phyloP scores from a whole-genome alignment of 2,888 invertebrate genomes.

The Hyles lineata region DNA sequence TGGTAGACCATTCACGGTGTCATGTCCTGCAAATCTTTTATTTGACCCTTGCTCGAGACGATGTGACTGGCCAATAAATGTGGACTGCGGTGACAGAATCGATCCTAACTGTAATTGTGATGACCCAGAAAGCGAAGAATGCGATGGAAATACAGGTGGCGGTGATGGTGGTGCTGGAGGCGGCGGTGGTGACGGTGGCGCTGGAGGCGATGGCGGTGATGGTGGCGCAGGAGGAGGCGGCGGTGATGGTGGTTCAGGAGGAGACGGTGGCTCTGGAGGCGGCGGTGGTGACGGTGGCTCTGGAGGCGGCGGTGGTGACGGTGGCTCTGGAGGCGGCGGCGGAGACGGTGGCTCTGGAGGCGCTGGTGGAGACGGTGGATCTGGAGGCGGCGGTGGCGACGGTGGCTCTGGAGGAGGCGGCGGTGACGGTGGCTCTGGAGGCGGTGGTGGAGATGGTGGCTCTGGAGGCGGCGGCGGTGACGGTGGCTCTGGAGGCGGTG shows the following conservation, averaged over 20 bases:
- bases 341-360: neutral
- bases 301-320: slow-evolving; percentile 28
- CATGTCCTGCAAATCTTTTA: slow-evolving; percentile 43
- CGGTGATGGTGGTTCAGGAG: slow-evolving; percentile 24
- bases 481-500: slow-evolving; percentile 31
- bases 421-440: slow-evolving; percentile 30
- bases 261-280: slow-evolving; percentile 23
- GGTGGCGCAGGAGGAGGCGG: slow-evolving; percentile 29
- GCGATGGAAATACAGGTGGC: slow-evolving; percentile 8
- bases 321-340: slow-evolving; percentile 13
- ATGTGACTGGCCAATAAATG: slow-evolving; percentile 57
- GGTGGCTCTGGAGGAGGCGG: slow-evolving; percentile 26
- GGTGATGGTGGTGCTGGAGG: slow-evolving; percentile 16
- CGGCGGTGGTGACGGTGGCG: slow-evolving; percentile 25
- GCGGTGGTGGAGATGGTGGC: slow-evolving; percentile 29
- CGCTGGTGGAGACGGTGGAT: slow-evolving; percentile 19
- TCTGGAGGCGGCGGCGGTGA: slow-evolving; percentile 3
- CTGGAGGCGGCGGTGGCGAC: slow-evolving; percentile 1
- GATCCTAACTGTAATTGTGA: slow-evolving; percentile 35
- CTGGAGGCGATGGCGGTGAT: slow-evolving; percentile 29
- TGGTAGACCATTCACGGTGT: slow-evolving; percentile 44
- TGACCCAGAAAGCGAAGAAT: slow-evolving; percentile 3
- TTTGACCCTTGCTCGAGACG: slow-evolving; percentile 48
- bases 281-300: slow-evolving; percentile 11
- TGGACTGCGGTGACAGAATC: slow-evolving; percentile 51